These are phyloP conservation scores for Ricordea florida DNA, from an alignment of 92 coral and sea anemone genomes.

Conservation along the genomic window DNA sequence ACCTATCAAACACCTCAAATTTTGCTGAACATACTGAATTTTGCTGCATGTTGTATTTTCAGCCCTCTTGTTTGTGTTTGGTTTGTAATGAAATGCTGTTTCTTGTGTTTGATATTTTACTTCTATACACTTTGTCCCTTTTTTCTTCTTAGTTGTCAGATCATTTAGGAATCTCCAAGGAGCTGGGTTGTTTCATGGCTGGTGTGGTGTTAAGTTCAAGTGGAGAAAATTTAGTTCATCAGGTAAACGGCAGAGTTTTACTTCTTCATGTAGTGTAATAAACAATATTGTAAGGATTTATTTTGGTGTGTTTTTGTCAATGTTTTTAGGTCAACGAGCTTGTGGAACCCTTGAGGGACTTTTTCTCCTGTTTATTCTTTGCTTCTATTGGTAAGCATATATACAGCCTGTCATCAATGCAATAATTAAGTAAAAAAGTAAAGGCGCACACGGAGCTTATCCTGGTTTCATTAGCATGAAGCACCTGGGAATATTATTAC, in stretches of 20 bases:
- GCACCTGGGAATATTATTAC: no score
- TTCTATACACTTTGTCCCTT: not conserved
- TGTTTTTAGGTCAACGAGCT: constrained; percentile 66
- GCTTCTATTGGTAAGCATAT: constrained; percentile 88
- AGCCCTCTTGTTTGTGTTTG: no score
- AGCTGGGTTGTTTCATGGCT: constrained; percentile 97
- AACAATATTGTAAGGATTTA: not conserved
- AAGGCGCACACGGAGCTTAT: no score
- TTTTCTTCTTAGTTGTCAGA: constrained; percentile 76
- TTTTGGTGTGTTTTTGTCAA: not conserved
- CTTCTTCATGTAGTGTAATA: not conserved
- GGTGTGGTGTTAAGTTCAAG: constrained; percentile 93
- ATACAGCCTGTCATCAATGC: no score
- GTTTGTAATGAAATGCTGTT: no score
- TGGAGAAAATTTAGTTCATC: constrained; percentile 88
- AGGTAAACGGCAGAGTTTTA: constrained; percentile 37
- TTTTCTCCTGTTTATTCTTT: constrained; percentile 92
- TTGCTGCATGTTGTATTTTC: no score
- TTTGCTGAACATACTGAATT: no score
- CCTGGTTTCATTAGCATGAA: no score
- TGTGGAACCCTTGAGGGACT: constrained; percentile 86
- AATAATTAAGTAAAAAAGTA: no score
- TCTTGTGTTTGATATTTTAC: no score
- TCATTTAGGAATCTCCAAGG: constrained; percentile 97
- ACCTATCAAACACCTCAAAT: no score